These are phyloP conservation scores for Sebastes dallii DNA, from an alignment of 2,797 vertebrate species.

Conservation along the genomic window DNA sequence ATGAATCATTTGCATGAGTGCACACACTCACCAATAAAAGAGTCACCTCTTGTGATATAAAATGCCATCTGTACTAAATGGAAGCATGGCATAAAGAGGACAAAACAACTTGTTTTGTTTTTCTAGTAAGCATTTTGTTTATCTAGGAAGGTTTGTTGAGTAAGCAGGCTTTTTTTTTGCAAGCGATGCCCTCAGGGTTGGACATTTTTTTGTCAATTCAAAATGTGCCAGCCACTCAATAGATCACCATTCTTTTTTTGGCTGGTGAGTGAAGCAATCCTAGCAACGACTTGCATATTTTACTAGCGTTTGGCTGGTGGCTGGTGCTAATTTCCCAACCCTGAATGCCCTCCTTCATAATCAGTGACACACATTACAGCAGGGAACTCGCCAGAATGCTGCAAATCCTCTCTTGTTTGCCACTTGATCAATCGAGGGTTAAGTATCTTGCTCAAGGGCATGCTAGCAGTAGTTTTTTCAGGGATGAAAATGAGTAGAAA, in stretches of 20 bases:
- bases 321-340: not conserved
- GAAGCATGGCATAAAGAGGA: not conserved
- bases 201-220: not conserved
- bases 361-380: not conserved
- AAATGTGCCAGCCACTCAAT: not conserved
- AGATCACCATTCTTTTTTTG: not conserved
- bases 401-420: not conserved
- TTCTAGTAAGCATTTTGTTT: not conserved
- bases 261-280: not conserved
- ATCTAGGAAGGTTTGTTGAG: not conserved
- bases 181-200: too few relatives aligned
- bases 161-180: not conserved
- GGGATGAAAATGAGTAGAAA: not conserved
- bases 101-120: not conserved
- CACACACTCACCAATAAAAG: conserved; percentile 1
- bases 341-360: not conserved
- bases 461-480: not conserved
- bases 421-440: not conserved
- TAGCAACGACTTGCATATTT: not conserved
- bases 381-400: not conserved
- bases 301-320: not conserved
- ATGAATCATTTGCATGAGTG: conserved; percentile 14
- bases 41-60: not conserved
- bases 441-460: not conserved
- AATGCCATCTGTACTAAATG: conserved; percentile 15